Base-by-base conservation (phyloP, 2,113 vertebrate genomes). In the Bolborhynchus lineola region DNA sequence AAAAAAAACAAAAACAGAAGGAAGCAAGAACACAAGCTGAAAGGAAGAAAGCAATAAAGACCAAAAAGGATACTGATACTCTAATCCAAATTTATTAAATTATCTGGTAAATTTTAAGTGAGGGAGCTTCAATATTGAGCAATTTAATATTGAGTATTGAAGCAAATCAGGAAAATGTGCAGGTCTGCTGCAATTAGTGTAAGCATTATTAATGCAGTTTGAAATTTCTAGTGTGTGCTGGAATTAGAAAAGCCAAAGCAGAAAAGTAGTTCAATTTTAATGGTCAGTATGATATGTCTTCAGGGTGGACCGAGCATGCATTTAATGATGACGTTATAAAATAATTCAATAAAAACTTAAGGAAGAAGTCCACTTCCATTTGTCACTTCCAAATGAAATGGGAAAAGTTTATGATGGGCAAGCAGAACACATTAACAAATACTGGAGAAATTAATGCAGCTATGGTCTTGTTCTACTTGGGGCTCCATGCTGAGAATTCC, bases 241-340 rank as follows among this genome's bases (percentile, higher is more conserved):
- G 49, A 76, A 53, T 65, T 59, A 82, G 81, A 47, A 41, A 57
- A 83, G 70, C 29, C 57, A 57, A 55, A 95, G 50, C 31, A 86
- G 84, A 68, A 83, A 46, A 64, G 39, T 20, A 68, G 77, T 95
- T 93, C 81, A 67, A 86, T 71, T 95, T 86, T 70, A 93, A 85
- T 70, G 46, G 37, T 39, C 81, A 53, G n/a, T 52, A 49, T 82
- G 59, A 67, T 88, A 33, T 59, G 13, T 13, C 91, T 70, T 69
- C 65, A 82, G 13, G 23, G 46, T 37, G 77, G 41, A 64, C 69
- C 78, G 15, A 41, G n/a, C 39, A 91, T 35, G 77, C 11, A 42
- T 76, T 91, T 80, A 83, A 84, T 46, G 37, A 29, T 52, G 59
- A 39, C 59, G 47, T 78, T 53, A 82, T 63, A 81, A 94, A 77